Conservation (phyloP, 2,888 invertebrate species). For the Platycheirus albimanus region DNA sequence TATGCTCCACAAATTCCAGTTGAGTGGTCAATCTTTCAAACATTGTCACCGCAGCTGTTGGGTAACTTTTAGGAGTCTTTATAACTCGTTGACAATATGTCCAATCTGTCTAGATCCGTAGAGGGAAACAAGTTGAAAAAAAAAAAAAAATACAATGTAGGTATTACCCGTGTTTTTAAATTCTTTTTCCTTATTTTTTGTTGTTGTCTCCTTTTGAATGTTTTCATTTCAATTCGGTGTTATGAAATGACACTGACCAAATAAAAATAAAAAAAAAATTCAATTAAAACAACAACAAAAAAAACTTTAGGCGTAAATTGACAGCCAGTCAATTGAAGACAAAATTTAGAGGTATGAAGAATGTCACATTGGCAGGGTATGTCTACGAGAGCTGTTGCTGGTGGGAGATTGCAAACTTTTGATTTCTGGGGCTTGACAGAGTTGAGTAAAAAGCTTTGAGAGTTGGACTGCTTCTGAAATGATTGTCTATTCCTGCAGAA, state of each 20-base stretch:
- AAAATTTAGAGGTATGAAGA: conserved; percentile 41
- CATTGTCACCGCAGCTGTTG: conserved; percentile 70
- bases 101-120: conserved; percentile 63
- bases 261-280: too few species aligned
- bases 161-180: conserved; percentile 9
- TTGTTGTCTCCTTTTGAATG: conserved; percentile 34
- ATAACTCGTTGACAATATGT: conserved; percentile 66
- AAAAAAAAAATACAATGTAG: conserved; percentile 23
- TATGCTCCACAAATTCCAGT: conserved; percentile 69
- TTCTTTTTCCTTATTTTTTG: background rate
- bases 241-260: conserved; percentile 56
- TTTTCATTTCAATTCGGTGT: conserved; percentile 54
- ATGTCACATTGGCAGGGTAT: conserved; percentile 22
- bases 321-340: conserved; percentile 51
- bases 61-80: conserved; percentile 61
- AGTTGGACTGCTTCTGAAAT: conserved; percentile 31
- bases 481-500: conserved; percentile 3
- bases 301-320: conserved; percentile 53
- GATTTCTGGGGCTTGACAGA: conserved; percentile 9
- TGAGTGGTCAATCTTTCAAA: conserved; percentile 73
- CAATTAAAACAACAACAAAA: conserved; percentile 25
- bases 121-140: conserved; percentile 21
- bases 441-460: conserved; percentile 25
- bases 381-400: conserved; percentile 11
- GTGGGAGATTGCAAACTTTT: conserved; percentile 12